Evolutionary conservation across 2,888 invertebrate species (phyloP).

Genomic region (Xanthia icteritia): DNA sequence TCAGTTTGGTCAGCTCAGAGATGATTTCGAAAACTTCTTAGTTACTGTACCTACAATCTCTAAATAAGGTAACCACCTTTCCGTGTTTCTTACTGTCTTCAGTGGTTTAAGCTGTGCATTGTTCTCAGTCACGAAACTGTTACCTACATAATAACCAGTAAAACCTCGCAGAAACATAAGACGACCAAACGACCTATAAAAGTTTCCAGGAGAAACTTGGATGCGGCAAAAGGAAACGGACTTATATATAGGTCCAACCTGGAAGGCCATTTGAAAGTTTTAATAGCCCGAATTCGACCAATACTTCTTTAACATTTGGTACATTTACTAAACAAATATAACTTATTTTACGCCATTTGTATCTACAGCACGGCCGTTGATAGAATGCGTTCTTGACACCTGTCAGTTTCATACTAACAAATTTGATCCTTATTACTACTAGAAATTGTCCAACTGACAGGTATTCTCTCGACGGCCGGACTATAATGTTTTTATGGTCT

Average conservation of each 20-base stretch:
- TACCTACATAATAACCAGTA: neutral
- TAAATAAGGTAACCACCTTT: neutral
- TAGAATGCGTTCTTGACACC: too few species aligned
- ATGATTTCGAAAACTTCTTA: too few species aligned
- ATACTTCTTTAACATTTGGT: neutral
- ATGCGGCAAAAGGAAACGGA: neutral
- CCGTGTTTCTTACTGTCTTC: neutral
- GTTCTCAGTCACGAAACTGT: neutral
- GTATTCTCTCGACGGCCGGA: too few species aligned
- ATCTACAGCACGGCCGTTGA: neutral
- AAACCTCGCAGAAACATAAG: neutral
- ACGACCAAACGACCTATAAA: conserved; percentile 12
- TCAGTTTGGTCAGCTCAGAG: too few species aligned
- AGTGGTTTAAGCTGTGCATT: neutral
- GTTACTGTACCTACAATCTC: too few species aligned
- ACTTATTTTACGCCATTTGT: neutral
- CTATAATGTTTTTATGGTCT: neutral
- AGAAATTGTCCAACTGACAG: too few species aligned
- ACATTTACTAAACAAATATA: neutral
- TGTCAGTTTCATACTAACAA: too few species aligned
- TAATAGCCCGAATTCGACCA: neutral
- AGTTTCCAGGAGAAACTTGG: neutral
- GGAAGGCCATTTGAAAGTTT: neutral
- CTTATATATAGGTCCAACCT: neutral
- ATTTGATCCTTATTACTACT: too few species aligned